Evolutionary conservation across 2,113 vertebrate genomes (phyloP), one percentile per base, ranked within the genome.

Genomic region (Todiramphus saurophagus): DNA sequence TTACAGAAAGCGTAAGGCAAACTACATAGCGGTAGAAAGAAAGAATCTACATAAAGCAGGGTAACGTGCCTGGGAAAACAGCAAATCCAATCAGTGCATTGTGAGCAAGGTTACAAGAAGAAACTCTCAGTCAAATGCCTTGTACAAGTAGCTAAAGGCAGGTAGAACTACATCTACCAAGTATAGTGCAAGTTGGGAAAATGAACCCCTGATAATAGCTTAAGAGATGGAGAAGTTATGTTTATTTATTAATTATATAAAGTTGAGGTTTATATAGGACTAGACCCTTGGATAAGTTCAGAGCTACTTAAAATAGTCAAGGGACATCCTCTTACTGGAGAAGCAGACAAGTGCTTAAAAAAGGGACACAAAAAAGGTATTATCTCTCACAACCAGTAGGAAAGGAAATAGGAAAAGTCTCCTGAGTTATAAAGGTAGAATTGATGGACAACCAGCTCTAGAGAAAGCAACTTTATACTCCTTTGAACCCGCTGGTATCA

Each of bases 361-460:
- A 86, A 51, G 53, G 72, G 55, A 33, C 48, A 83, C 28, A 87
- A 64, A 19, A 62, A 67, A 46, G 55, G 39, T 56, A 53, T 86
- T 85, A 44, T 62, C n/a, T 37, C 72, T 75, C 41, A 30, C 64
- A 62, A 81, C 13, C 1, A 2, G 37, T 31, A 80, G 53, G 76
- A 58, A 82, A 83, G 59, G 72, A 87, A 93, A 27, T 55, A 87
- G 85, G 87, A 77, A 83, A 93, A 92, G 33, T 84, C 58, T 93
- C 96, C 96, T 95, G 94, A 96, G 95, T 93, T 84, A 67, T 31
- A 89, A 93, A 84, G 92, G 51, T n/a, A 83, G 58, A 87, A 87
- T 1, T 5, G 23, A 90, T 0, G 0, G 51, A 93, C 66, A 92
- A 91, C n/a, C 69, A 86, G 30, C 39, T 87, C 39, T 44, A 58